These are phyloP conservation scores for Nothoprocta pentlandii DNA, from an alignment of 2,113 vertebrate genomes.

Conservation along the genomic window DNA sequence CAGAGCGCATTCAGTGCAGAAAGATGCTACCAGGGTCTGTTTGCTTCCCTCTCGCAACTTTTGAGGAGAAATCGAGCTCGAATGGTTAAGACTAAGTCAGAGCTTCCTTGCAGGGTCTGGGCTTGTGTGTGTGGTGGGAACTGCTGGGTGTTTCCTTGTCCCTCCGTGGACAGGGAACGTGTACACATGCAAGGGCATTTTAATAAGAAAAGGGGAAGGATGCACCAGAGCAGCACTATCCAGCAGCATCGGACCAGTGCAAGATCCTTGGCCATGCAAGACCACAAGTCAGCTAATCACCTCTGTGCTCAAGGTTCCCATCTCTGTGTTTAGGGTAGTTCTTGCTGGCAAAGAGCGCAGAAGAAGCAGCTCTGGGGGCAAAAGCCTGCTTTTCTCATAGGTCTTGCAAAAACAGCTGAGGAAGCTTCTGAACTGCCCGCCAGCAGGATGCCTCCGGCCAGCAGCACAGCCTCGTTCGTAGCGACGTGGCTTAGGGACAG, in stretches of 20 bases:
- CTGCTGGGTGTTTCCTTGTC: neutral
- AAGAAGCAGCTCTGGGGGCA: neutral
- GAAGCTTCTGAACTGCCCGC: neutral
- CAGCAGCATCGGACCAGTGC: neutral
- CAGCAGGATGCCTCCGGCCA: neutral
- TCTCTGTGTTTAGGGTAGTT: neutral
- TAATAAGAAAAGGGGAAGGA: neutral
- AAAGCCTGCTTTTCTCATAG: neutral
- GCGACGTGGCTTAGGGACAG: neutral
- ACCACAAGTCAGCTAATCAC: conserved; percentile 32
- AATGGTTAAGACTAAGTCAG: neutral
- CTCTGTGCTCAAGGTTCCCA: neutral
- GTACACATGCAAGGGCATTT: too few species aligned
- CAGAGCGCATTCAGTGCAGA: neutral
- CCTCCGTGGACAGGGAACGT: neutral
- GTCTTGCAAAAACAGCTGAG: neutral
- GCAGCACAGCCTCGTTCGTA: neutral
- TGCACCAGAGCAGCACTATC: neutral
- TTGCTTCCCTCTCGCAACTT: neutral
- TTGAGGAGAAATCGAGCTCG: neutral
- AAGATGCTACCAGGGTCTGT: neutral
- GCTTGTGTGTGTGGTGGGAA: neutral
- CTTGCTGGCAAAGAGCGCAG: neutral
- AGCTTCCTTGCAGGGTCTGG: neutral
- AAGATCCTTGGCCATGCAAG: neutral